phyloP scores from a whole-genome alignment of 2,797 vertebrate genomes.

The Parauchenoglanis punctatus region DNA sequence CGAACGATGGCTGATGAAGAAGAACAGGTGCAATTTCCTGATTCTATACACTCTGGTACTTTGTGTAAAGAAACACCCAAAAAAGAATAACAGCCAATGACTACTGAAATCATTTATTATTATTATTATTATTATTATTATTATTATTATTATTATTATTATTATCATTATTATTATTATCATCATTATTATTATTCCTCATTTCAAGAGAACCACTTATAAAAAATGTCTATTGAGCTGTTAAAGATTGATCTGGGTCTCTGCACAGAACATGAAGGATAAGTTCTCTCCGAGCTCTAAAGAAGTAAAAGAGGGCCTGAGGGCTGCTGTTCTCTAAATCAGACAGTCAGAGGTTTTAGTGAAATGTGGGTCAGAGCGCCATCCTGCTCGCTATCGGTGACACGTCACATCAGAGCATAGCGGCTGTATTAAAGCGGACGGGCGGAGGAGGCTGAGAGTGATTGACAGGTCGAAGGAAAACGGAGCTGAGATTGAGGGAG shows the following conservation, averaged over 20 bases:
- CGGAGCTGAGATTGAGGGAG: conserved; percentile 41
- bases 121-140: not conserved
- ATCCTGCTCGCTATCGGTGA: conserved; percentile 55
- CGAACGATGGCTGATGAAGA: not conserved
- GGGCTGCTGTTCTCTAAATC: conserved; percentile 50
- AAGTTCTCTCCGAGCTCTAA: conserved; percentile 9
- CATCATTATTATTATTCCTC: not conserved
- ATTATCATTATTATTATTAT: not conserved
- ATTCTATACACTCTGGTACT: not conserved
- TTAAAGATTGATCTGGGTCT: conserved; percentile 4
- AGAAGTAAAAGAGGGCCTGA: conserved; percentile 30
- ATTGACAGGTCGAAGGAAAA: conserved; percentile 53
- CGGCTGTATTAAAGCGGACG: conserved; percentile 52
- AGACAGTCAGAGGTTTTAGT: conserved; percentile 50
- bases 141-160: not conserved
- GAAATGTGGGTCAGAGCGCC: conserved; percentile 57
- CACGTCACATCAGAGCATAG: conserved; percentile 59
- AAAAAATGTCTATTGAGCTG: not conserved
- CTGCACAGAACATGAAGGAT: conserved; percentile 11
- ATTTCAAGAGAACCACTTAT: not conserved
- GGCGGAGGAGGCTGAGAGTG: conserved; percentile 47
- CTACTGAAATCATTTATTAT: not conserved
- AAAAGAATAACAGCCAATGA: not conserved
- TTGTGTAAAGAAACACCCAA: not conserved
- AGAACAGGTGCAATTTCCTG: not conserved